Evolutionary conservation across 2,797 vertebrate genomes (phyloP), one percentile per base, ranked within the genome.

Genomic region (Melanotaenia pygmaea): DNA sequence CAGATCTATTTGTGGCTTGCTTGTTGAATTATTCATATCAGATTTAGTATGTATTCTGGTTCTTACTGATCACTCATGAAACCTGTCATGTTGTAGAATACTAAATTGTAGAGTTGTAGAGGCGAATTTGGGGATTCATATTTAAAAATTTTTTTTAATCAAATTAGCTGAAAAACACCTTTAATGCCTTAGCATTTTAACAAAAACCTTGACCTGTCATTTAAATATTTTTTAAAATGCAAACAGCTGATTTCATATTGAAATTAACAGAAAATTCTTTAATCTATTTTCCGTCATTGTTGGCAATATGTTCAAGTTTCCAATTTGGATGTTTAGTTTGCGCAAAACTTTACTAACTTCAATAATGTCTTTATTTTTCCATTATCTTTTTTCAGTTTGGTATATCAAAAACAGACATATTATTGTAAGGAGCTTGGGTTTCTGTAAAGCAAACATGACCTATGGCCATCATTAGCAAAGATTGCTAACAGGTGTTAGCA

Each of bases 1-100:
- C 77, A 81, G 73, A 83, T 89, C 84, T 89, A 90, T 90, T 89
- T 86, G 69, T 76, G 83, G 79, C 75, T 73, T 13, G 40, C 58
- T 24, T 32, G 32, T 53, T 87, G 80, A 90, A 89, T 91, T 86
- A 92, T 92, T 89, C 77, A 90, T 83, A 38, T 67, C 10, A 47
- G 43, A 72, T 32, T 57, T 37, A 43, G 30, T 56, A 70, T 66
- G 72, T 75, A 74, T 87, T 86, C 64, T 80, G 43, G 77, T 81
- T 72, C 74, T 59, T 59, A 66, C 60, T 68, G 72, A 84, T 78
- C 81, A 62, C 64, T 83, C 69, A 71, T 59, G 43, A 78, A 77
- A 69, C 9, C 28, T 54, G 76, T 63, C 47, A 65, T 43, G 59
- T 58, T 64, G 61, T 62, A 61, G 61, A 40, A 20, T 20, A n/a